A percentile compares a stretch with the other conserved stretches of the same genome.
Conservation (phyloP, 1,140 invertebrate genomes). For the Microplitis mediator region DNA sequence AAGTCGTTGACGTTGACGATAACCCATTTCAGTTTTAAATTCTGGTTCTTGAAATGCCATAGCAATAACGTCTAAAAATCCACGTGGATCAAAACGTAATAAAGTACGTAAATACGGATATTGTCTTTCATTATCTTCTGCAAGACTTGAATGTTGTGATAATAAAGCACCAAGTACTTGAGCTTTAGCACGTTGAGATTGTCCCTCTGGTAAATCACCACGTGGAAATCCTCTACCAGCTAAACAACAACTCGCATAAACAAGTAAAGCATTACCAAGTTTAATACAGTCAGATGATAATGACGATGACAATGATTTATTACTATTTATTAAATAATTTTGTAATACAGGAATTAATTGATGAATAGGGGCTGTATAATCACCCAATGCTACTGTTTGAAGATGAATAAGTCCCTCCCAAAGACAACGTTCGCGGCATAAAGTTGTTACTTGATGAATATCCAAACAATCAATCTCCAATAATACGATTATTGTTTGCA, state of each 20-base stretch:
- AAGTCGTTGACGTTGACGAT: conserved; percentile 76
- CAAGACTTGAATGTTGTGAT: conserved; percentile 73
- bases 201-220: conserved; percentile 79
- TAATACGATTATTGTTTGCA: conserved; percentile 83
- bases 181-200: conserved; percentile 74
- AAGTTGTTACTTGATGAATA: conserved; percentile 84
- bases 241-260: conserved; percentile 93
- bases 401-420: conserved; percentile 90
- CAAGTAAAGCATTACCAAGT: conserved; percentile 88
- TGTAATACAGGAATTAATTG: conserved; percentile 72
- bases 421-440: conserved; percentile 79
- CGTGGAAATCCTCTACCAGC: conserved; percentile 89
- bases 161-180: conserved; percentile 72
- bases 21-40: conserved; percentile 74
- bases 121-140: conserved; percentile 69
- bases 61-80: conserved; percentile 88
- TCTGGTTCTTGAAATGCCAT: conserved; percentile 88
- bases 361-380: conserved; percentile 84
- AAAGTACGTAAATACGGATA: conserved; percentile 84
- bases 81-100: conserved; percentile 77
- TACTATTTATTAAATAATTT: conserved; percentile 47
- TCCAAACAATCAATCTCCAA: conserved; percentile 85
- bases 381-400: conserved; percentile 82
- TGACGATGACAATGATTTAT: conserved; percentile 47
- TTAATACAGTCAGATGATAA: conserved; percentile 60